Percentiles rank a stretch among this genome's conserved stretches.
Conservation (phyloP, 2,113 vertebrate genomes). For the Proteles cristata region DNA sequence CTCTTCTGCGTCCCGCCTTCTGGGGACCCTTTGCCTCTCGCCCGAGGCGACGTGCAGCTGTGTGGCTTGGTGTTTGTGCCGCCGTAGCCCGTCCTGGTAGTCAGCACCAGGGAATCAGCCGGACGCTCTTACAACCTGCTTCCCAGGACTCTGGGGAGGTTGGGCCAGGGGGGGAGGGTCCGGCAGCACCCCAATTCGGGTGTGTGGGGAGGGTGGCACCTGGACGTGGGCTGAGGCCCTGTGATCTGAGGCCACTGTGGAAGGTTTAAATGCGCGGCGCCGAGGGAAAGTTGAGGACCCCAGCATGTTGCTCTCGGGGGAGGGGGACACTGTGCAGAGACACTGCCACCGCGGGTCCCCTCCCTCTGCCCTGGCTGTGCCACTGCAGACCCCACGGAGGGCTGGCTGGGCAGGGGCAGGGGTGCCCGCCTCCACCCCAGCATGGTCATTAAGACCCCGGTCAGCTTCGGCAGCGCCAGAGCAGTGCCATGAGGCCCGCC, state of each 20-base stretch:
- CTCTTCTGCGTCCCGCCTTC: background rate
- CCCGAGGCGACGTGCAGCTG: background rate
- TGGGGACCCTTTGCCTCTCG: background rate
- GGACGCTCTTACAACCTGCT: background rate
- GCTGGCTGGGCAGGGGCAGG: background rate
- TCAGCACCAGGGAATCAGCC: background rate
- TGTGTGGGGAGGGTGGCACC: fast-evolving
- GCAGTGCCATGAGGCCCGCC: background rate
- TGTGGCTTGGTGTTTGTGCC: fast-evolving
- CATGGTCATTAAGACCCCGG: slow-evolving; percentile 50
- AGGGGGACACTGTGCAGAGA: background rate
- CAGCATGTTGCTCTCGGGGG: fast-evolving
- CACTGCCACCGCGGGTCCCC: fast-evolving
- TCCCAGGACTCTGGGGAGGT: background rate
- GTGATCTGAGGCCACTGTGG: fast-evolving
- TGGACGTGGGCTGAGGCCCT: background rate
- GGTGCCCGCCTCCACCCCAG: fast-evolving
- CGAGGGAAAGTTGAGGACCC: background rate
- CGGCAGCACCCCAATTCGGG: too few relatives aligned
- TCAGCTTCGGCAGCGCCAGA: slow-evolving; percentile 26
- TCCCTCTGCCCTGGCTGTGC: background rate
- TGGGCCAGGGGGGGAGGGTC: background rate
- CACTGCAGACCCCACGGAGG: background rate
- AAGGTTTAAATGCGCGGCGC: background rate
- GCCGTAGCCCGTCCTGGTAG: background rate